Percentiles rank a stretch among this genome's conserved stretches.
Evolutionary conservation across 2,113 vertebrate species (phyloP).

Genomic region (Peromyscus polionotus): DNA sequence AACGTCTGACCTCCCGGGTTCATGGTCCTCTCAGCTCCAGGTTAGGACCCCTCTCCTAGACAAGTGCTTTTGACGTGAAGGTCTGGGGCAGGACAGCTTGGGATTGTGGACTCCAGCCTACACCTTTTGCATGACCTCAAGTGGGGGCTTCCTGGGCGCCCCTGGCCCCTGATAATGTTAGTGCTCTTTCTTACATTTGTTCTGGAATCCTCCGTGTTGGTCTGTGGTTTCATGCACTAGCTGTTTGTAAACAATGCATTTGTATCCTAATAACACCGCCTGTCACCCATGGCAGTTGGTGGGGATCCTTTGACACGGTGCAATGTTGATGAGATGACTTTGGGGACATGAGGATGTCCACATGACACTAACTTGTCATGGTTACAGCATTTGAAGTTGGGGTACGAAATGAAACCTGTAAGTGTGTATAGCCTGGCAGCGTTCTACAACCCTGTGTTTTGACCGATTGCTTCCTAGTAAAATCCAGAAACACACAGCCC

Average conservation of each 20-base stretch:
- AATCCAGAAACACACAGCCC: conserved; percentile 85
- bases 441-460: conserved; percentile 68
- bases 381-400: conserved; percentile 80
- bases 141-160: background rate
- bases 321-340: conserved; percentile 75
- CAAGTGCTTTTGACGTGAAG: conserved; percentile 72
- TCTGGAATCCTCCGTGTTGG: background rate
- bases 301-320: conserved; percentile 73
- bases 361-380: conserved; percentile 67
- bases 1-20: conserved; percentile 70
- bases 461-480: conserved; percentile 83
- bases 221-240: conserved; percentile 71
- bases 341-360: conserved; percentile 76
- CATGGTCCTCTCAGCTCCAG: conserved; percentile 77
- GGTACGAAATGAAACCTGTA: conserved; percentile 64
- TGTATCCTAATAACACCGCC: conserved; percentile 41
- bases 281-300: conserved; percentile 30
- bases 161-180: conserved; percentile 1
- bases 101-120: conserved; percentile 56
- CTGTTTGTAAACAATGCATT: conserved; percentile 64
- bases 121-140: conserved; percentile 69
- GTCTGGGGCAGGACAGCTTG: conserved; percentile 76
- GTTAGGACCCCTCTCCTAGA: conserved; percentile 56
- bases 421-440: conserved; percentile 65
- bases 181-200: conserved; percentile 37